Base-by-base conservation (phyloP, 2,113 vertebrate species). In the Struthio camelus region DNA sequence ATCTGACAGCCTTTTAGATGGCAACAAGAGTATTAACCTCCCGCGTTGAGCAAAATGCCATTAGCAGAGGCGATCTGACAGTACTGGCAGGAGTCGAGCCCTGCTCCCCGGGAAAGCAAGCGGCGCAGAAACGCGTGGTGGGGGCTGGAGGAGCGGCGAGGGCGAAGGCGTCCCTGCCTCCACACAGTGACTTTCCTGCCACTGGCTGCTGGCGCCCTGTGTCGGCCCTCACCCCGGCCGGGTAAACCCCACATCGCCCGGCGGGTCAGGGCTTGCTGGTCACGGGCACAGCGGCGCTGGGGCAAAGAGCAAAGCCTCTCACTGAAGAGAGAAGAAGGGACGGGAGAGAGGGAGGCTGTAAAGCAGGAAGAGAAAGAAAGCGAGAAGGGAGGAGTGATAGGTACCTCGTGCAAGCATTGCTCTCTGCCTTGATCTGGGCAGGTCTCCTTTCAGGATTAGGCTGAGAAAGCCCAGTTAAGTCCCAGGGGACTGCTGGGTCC, bases 231-330 rank as follows among this genome's bases (percentile, higher is more conserved):
- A 48, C 79, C 64, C 62, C 38, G 9, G 54, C 54, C 34, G 46
- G 36, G 62, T 32, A 54, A 16, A 40, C 24, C 56, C 34, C 65
- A 62, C 2, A 1, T 16, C 48, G 13, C 14, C 19, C 40, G 10
- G 38, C 1, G 0, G 9, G 20, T 36, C 0, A 3, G 53, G 54
- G 40, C 40, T 76, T 12, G 10, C 4, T 7, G 14, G 48, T 34
- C 34, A 40, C 46, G 24, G n/a, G 56, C 13, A 8, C 22, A 56
- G 54, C 19, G n/a, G 22, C 16, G n/a, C 30, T 78, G 19, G 59
- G 54, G 38, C 53, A 38, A 17, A 48, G 62, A 61, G 24, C 40
- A 85, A 62, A 56, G 17, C 67, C 25, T 36, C 25, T 42, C 14
- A 17, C 14, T 22, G 30, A 15, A 80, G 25, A 28, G 38, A 19